phyloP scores from a whole-genome alignment of 2,797 vertebrate genomes.

The Sciurus carolinensis region DNA sequence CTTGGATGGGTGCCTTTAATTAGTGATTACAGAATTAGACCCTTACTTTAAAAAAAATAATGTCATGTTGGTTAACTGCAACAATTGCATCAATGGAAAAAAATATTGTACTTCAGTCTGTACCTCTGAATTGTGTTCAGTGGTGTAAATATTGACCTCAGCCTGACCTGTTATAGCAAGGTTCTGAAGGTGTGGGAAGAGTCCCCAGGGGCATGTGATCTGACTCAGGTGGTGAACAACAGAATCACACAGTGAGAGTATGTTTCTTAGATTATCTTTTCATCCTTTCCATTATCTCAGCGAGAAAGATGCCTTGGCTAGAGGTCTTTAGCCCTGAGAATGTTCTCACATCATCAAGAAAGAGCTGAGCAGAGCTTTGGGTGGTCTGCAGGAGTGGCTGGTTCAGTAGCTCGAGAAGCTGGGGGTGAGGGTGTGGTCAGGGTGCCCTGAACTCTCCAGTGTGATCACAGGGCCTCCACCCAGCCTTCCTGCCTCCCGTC shows the following conservation, averaged over 20 bases:
- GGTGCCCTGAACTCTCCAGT: too few relatives aligned
- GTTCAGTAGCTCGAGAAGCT: not conserved
- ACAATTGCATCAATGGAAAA: not conserved
- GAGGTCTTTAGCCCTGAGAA: not conserved
- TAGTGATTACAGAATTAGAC: constrained; percentile 1
- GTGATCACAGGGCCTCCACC: not conserved
- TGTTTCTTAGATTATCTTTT: not conserved
- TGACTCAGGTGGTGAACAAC: too few relatives aligned
- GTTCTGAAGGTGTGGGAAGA: too few relatives aligned
- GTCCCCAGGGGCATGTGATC: accelerated
- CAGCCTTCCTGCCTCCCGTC: accelerated
- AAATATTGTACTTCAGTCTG: too few relatives aligned
- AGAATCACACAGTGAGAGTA: too few relatives aligned
- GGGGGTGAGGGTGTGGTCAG: not conserved
- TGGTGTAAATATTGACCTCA: not conserved
- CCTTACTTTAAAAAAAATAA: not conserved
- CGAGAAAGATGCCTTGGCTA: not conserved
- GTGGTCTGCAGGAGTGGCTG: not conserved
- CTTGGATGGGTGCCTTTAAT: not conserved
- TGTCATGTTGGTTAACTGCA: not conserved
- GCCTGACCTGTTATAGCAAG: accelerated
- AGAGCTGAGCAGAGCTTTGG: not conserved
- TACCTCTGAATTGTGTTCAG: too few relatives aligned
- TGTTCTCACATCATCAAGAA: not conserved
- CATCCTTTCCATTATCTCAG: not conserved